Evolutionary conservation across 92 coral and sea anemone genomes (phyloP), one percentile per base, ranked within the genome.

Genomic region (Epizoanthus ramosus): DNA sequence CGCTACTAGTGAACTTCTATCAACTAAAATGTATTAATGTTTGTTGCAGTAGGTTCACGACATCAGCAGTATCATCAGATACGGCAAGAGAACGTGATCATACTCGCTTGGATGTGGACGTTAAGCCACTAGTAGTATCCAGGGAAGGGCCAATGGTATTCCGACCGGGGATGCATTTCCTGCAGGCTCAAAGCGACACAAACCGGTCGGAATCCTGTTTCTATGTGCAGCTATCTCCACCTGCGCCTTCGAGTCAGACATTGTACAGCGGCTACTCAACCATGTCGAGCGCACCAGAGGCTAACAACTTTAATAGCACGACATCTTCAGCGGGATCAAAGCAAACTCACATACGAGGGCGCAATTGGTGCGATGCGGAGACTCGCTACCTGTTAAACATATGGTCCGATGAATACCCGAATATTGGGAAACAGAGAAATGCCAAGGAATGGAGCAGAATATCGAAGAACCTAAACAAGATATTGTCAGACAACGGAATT

Each of bases 281-380:
- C 43, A 43, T 61, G 70, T 31, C 82, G 3, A 43, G 52, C 70
- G 39, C 57, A 3, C 21, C 58, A 6, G 82, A 63, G 68, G 82
- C 71, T 58, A 70, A 41, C 2, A 50, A 50, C 54, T 50, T 50
- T 50, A 10, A 50, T 50, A 50, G 10, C 54, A 9, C 54, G 14
- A 73, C 53, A 72, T 83, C 87, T 43, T 72, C 87, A 1, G 61
- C 76, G 82, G 81, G 66, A 5, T 33, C 73, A n/a, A 84, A 84
- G 56, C 71, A 82, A 9, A 68, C 84, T 56, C 88, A 86, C 75
- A 77, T 22, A 41, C 71, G 82, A 77, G 82, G 88, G 13, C 91
- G 88, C 12, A 88, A 84, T 52, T 88, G 91, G 91, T 88, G 87
- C 25, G 91, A 88, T 19, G 91, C 91, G 4, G 91, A 88, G 73